phyloP scores from a whole-genome alignment of 2,797 vertebrate species.

The Dromococcyx pavoninus region DNA sequence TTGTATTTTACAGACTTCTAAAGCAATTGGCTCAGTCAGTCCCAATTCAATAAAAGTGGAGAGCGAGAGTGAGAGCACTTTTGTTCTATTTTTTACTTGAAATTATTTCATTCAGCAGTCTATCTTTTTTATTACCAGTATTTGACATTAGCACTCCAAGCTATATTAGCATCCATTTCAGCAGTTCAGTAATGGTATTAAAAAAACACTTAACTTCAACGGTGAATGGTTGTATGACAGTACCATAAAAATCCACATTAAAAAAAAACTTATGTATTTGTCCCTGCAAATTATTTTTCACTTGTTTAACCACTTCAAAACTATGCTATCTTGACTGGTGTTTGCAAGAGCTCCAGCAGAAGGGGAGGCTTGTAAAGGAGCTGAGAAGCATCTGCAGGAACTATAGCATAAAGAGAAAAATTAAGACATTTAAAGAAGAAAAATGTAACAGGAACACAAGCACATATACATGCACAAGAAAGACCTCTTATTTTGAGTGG shows the following conservation, averaged over 20 bases:
- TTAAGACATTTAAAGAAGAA: neutral
- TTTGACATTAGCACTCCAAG: conserved; percentile 87
- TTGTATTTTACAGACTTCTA: conserved; percentile 85
- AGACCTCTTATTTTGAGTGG: conserved; percentile 37
- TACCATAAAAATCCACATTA: conserved; percentile 83
- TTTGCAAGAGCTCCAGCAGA: conserved; percentile 45
- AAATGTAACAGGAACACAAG: neutral
- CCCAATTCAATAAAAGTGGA: conserved; percentile 84
- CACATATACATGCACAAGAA: neutral
- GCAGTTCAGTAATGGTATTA: conserved; percentile 84
- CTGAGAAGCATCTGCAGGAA: neutral
- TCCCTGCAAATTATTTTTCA: conserved; percentile 80
- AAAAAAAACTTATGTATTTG: conserved; percentile 83
- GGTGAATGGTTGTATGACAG: conserved; percentile 81
- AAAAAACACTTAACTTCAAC: conserved; percentile 86
- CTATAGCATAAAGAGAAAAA: neutral
- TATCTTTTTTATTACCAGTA: conserved; percentile 86
- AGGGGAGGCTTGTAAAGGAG: neutral
- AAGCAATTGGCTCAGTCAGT: conserved; percentile 84
- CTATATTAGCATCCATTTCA: conserved; percentile 87
- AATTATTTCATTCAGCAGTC: conserved; percentile 87
- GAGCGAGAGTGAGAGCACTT: conserved; percentile 76
- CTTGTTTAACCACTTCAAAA: conserved; percentile 81
- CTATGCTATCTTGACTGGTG: conserved; percentile 50
- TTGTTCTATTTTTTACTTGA: conserved; percentile 83